phyloP scores from a whole-genome alignment of 2,797 vertebrate genomes.

The Mus spretus region DNA sequence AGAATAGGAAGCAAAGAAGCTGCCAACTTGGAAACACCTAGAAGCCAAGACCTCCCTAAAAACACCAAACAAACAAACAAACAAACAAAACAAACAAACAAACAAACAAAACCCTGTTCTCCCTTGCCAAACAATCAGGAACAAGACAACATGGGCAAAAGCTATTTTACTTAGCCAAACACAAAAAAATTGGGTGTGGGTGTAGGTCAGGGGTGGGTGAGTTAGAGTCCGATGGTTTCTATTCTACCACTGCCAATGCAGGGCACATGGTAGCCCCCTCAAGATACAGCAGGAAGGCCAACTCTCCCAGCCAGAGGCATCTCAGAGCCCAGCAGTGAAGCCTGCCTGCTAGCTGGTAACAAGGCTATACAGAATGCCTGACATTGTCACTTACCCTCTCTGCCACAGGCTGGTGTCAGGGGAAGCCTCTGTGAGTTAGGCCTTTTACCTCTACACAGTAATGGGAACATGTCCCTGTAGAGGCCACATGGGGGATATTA shows the following conservation, averaged over 20 bases:
- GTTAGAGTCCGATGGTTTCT: not conserved
- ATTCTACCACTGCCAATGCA: not conserved
- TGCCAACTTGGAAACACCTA: not conserved
- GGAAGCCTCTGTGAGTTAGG: not conserved
- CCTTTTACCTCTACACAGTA: not conserved
- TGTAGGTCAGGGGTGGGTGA: not conserved
- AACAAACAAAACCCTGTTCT: conserved; percentile 23
- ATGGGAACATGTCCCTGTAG: not conserved
- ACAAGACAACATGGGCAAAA: conserved; percentile 41
- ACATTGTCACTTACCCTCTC: not conserved
- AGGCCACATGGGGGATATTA: not conserved
- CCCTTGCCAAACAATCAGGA: not conserved
- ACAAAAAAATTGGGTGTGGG: not conserved
- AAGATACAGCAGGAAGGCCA: not conserved
- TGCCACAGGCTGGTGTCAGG: not conserved
- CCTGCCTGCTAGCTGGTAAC: not conserved
- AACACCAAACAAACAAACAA: conserved; percentile 15
- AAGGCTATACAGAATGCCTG: not conserved
- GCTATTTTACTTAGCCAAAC: not conserved
- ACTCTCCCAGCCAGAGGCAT: not conserved
- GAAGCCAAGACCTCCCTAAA: not conserved
- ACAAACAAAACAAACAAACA: not conserved
- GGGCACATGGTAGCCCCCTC: not conserved
- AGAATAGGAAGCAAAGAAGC: not conserved
- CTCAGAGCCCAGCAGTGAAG: not conserved